These are phyloP conservation scores for Zoroaster sp. DNA, from an alignment of 53 echinoderm and acorn worm genomes.

Conservation along the genomic window DNA sequence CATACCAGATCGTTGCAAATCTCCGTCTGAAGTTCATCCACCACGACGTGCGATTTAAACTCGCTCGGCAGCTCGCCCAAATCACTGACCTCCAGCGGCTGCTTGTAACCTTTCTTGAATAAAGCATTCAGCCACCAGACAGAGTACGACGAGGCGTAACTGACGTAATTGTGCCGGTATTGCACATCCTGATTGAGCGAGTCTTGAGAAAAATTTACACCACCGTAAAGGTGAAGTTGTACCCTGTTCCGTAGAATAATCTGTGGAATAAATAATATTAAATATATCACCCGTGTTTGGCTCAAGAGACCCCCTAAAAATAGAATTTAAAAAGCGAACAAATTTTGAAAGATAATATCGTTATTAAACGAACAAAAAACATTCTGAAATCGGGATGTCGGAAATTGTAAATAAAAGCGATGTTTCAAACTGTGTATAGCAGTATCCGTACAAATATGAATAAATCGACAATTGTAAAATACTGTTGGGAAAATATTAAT, in stretches of 20 bases:
- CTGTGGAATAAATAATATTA: not conserved
- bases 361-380: too few species aligned
- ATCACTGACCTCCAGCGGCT: conserved; percentile 43
- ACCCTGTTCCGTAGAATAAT: not conserved
- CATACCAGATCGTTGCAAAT: conserved; percentile 35
- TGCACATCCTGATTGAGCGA: conserved; percentile 15
- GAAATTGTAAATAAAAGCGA: not conserved
- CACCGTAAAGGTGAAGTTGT: not conserved
- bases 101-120: conserved; percentile 48
- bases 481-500: too few species aligned
- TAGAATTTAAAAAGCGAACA: not conserved
- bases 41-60: conserved; percentile 26
- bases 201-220: not conserved
- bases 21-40: conserved; percentile 7
- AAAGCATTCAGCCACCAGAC: conserved; percentile 58
- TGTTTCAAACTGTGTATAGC: too few species aligned
- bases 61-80: conserved; percentile 49
- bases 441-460: too few species aligned
- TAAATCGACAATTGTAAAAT: too few species aligned
- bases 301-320: too few species aligned
- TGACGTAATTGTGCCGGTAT: conserved; percentile 33
- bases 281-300: too few species aligned
- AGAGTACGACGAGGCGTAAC: conserved; percentile 24
- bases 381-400: not conserved
- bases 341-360: not conserved